Base-by-base conservation (phyloP, 1,140 invertebrate species). In the Zaprionus nigranus region DNA sequence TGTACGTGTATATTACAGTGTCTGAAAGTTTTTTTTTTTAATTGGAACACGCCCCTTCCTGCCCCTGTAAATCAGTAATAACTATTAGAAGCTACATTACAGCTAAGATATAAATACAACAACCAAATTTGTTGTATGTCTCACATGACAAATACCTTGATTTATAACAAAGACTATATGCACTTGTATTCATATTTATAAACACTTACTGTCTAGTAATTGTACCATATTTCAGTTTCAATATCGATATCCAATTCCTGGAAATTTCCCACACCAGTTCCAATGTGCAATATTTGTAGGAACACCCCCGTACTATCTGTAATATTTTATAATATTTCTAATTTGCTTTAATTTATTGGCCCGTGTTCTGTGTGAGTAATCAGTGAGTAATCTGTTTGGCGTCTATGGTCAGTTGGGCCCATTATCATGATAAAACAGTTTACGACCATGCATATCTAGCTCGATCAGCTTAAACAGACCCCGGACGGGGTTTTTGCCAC, bases 401-500 rank as follows among this genome's bases (percentile, higher is more conserved):
- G 64, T 61, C 66, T 57, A 17, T 43, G 67, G 67, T 54, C 73
- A 75, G 36, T 60, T 17, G 40, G 6, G 40, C 24, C 43, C 66
- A 75, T 69, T 64, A 64, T 64, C 60, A 53, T 71, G 67, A 64
- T 75, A 75, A 65, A 70, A 53, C n/a, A 69, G 67, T 75, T 75
- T 75, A 71, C 20, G 66, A 70, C 36, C 62, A 34, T 26, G 46
- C 57, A 53, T 75, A 75, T 75, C 67, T 75, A 54, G 30, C 34
- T n/a, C 53, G 26, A 75, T 75, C 72, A 15, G 22, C 12, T 17
- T 17, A 17, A 17, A 17, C 17, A 17, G 17, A 17, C 17, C 17
- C 15, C 5, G 68, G 59, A 22, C 24, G 46, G 20, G 46, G 46
- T 49, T 49, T 49, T 49, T 49, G 12, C 46, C 6, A 4, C 46